These are phyloP conservation scores for Phenacoccus solenopsis DNA, from an alignment of 1,140 invertebrate species.

Conservation along the genomic window DNA sequence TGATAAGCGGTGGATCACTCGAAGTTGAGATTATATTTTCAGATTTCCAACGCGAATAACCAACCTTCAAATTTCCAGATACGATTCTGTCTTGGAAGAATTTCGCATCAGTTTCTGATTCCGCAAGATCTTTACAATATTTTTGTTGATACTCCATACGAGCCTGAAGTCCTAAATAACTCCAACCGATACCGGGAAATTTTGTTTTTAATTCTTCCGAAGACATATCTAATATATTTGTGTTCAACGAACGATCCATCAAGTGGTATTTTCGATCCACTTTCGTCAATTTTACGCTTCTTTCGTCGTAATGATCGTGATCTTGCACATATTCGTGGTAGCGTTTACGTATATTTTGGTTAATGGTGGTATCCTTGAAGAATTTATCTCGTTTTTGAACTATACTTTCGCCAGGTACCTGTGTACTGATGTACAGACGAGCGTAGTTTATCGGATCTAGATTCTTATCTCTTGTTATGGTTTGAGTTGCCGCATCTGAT, in stretches of 20 bases:
- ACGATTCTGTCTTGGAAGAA: background rate
- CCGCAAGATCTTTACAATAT: background rate
- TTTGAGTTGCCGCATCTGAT: background rate
- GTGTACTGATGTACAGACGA: background rate
- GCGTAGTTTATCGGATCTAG: background rate
- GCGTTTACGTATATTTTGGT: background rate
- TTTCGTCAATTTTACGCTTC: background rate
- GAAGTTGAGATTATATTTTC: background rate
- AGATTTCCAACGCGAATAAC: background rate
- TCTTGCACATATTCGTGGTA: background rate
- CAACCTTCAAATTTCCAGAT: background rate
- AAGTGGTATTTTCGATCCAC: background rate
- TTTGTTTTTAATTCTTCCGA: background rate
- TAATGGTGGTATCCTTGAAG: background rate
- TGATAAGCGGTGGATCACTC: too few relatives aligned
- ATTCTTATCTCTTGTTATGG: background rate
- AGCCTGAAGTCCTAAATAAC: background rate
- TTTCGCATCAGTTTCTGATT: background rate
- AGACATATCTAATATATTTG: background rate
- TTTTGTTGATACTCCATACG: background rate
- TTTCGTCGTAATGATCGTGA: background rate
- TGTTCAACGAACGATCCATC: background rate
- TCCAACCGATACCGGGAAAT: background rate
- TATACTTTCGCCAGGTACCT: background rate
- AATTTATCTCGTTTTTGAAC: background rate